Conservation (phyloP, 30 jellyfish, hydroid and myxozoan species). For the Rhopilema esculentum region DNA sequence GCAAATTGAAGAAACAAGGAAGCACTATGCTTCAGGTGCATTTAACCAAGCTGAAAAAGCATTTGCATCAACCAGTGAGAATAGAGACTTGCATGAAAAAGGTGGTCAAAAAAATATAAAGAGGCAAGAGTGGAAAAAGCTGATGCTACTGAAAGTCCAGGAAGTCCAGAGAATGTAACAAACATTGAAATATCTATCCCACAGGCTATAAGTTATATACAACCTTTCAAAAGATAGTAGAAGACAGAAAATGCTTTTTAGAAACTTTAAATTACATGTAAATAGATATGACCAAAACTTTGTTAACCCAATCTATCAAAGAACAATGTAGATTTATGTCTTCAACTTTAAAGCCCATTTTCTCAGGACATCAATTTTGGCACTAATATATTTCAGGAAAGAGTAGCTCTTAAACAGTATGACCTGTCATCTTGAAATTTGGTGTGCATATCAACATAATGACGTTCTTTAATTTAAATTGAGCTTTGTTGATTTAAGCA, state of each 20-base stretch:
- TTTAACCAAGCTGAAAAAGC: background rate
- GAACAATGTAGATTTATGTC: no score
- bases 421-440: background rate
- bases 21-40: constrained; percentile 1
- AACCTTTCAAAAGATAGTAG: background rate
- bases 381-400: background rate
- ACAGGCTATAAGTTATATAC: background rate
- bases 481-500: background rate
- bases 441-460: background rate
- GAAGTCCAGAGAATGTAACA: no score
- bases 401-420: background rate
- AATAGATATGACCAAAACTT: no score
- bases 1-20: background rate
- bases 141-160: no score
- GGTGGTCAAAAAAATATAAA: no score
- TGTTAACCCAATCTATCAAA: background rate
- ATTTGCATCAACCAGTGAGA: background rate
- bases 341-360: no score
- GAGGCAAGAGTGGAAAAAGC: no score
- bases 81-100: no score
- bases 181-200: background rate
- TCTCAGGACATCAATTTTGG: background rate
- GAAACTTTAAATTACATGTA: background rate
- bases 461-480: background rate
- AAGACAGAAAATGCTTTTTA: background rate